Conservation (phyloP, 2,113 vertebrate genomes). For the Uria aalge region DNA sequence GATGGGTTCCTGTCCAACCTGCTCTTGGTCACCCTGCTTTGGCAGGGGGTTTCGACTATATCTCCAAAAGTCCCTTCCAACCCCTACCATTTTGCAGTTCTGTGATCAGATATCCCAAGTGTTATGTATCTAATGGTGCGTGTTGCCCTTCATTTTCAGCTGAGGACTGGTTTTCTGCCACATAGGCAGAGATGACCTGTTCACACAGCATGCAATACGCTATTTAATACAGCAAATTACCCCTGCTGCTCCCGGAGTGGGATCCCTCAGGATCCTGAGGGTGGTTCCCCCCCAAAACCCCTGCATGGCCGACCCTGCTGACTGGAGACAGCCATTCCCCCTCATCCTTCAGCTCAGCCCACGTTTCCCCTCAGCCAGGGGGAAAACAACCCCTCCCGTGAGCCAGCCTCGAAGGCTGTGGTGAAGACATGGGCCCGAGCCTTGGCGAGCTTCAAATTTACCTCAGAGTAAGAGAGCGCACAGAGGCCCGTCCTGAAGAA, state of each 20-base stretch:
- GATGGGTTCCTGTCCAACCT: not conserved
- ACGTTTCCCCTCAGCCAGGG: not conserved
- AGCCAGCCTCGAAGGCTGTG: not conserved
- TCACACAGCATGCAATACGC: no score
- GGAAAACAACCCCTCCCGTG: accelerated
- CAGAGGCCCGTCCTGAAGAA: no score
- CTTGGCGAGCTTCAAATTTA: accelerated
- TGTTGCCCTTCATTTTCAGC: not conserved
- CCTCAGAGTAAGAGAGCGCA: not conserved
- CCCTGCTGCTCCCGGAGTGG: not conserved
- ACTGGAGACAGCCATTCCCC: not conserved
- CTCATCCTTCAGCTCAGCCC: not conserved
- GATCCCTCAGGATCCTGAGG: accelerated
- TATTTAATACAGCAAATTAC: not conserved
- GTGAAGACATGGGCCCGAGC: not conserved
- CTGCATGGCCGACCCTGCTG: accelerated
- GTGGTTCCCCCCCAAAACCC: not conserved
- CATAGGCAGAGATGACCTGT: no score
- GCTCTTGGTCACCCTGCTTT: not conserved
- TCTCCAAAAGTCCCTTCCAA: not conserved
- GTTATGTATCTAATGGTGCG: not conserved
- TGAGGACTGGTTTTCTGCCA: not conserved
- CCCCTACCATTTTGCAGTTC: not conserved
- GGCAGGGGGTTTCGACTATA: not conserved
- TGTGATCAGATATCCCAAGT: not conserved